Percentiles rank a stretch among this genome's conserved stretches.
These are phyloP conservation scores for Drosophila funebris DNA, from an alignment of 1,140 invertebrate species.

Conservation along the genomic window DNA sequence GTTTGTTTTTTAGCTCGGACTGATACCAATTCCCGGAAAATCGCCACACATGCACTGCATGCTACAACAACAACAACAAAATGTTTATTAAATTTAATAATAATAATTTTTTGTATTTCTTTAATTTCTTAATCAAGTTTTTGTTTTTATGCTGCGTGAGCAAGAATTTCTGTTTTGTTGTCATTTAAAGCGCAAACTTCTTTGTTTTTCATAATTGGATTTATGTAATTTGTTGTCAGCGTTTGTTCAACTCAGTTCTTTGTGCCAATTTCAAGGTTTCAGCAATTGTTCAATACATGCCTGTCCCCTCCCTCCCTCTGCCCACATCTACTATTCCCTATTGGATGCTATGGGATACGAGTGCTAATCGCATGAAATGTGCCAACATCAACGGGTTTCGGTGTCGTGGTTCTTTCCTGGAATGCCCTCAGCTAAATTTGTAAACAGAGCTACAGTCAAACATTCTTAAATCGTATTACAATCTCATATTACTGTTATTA, in stretches of 20 bases:
- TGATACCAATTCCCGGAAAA: slow-evolving; percentile 35
- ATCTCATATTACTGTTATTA: background rate
- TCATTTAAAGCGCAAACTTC: slow-evolving; percentile 18
- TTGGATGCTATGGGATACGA: slow-evolving; percentile 5
- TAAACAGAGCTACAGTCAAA: slow-evolving; percentile 40
- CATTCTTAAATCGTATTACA: background rate
- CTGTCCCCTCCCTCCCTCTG: background rate
- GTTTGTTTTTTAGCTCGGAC: background rate
- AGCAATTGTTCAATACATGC: slow-evolving; percentile 49
- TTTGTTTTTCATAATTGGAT: slow-evolving; percentile 13
- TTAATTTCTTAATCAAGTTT: slow-evolving; percentile 2
- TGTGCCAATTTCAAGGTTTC: slow-evolving; percentile 51
- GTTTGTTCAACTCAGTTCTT: slow-evolving; percentile 19
- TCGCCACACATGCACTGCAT: slow-evolving; percentile 31
- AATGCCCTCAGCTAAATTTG: slow-evolving; percentile 34
- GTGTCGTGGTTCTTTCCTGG: slow-evolving; percentile 48
- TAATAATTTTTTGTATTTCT: background rate
- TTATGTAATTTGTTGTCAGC: slow-evolving; percentile 38
- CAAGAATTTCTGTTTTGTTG: slow-evolving; percentile 11
- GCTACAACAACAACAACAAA: background rate
- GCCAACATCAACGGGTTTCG: slow-evolving; percentile 55
- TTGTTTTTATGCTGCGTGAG: slow-evolving; percentile 21
- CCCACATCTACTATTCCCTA: background rate
- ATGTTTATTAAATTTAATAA: background rate
- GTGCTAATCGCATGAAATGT: slow-evolving; percentile 33